phyloP scores from a whole-genome alignment of 2,888 invertebrate genomes.

The Pelosia muscerda region DNA sequence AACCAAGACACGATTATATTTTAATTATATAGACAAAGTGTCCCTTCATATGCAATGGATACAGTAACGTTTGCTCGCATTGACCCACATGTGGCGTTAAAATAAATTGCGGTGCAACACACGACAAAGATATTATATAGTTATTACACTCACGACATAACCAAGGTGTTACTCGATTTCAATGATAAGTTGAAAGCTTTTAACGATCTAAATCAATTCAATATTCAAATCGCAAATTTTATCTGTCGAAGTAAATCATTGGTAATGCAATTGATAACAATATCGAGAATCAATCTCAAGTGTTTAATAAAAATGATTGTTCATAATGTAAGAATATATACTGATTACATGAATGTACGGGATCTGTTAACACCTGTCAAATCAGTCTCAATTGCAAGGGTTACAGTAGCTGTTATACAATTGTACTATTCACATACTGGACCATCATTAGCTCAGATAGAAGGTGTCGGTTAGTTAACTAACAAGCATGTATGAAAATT shows the following conservation, averaged over 20 bases:
- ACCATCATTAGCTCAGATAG: no score
- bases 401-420: not conserved
- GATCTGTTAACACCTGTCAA: not conserved
- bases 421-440: no score
- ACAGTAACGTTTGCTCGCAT: constrained; percentile 69
- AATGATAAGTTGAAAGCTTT: constrained; percentile 37
- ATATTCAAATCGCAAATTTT: constrained; percentile 1
- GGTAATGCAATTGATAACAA: not conserved
- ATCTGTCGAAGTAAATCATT: not conserved
- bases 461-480: no score
- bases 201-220: constrained; percentile 29
- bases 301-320: not conserved
- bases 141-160: constrained; percentile 46
- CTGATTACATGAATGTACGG: not conserved
- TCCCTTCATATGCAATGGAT: constrained; percentile 65
- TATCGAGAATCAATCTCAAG: not conserved
- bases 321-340: not conserved
- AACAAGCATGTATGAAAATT: no score
- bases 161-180: constrained; percentile 58
- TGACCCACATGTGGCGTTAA: constrained; percentile 81
- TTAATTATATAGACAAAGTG: constrained; percentile 74
- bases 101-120: constrained; percentile 70
- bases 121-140: constrained; percentile 55
- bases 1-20: constrained; percentile 62
- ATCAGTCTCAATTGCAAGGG: not conserved